Percentiles rank a stretch among this genome's conserved stretches.
Evolutionary conservation across 2,113 vertebrate species (phyloP).

Genomic region (Dermatemys mawii): DNA sequence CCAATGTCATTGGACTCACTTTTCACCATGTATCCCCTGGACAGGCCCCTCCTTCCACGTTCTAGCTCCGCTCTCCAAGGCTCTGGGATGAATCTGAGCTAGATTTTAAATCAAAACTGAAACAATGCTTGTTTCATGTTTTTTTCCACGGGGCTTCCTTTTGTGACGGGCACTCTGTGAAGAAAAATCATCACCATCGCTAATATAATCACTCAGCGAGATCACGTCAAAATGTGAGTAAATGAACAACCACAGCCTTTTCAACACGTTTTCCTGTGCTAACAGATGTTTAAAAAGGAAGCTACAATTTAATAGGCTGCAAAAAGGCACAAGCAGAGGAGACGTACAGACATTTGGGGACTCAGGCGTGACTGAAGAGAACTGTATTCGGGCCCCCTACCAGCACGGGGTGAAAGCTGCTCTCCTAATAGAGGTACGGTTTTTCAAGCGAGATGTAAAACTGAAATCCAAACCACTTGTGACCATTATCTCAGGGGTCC

Average conservation of each 20-base stretch:
- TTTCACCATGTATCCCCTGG: not conserved
- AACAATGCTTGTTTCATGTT: constrained; percentile 52
- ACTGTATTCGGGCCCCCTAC: not conserved
- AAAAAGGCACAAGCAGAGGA: not conserved
- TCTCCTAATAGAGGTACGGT: not conserved
- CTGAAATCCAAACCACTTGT: not conserved
- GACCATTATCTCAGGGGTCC: not conserved
- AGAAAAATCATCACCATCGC: constrained; percentile 62
- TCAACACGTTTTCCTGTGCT: constrained; percentile 61
- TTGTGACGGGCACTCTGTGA: not conserved
- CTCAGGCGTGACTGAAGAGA: not conserved
- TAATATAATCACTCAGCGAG: constrained; percentile 68
- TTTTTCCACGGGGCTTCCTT: constrained; percentile 62
- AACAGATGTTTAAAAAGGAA: constrained; percentile 71
- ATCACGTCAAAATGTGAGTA: constrained; percentile 67
- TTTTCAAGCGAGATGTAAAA: not conserved
- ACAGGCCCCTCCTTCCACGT: not conserved
- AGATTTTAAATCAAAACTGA: constrained; percentile 52
- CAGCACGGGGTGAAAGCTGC: not conserved
- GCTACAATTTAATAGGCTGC: constrained; percentile 9
- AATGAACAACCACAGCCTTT: constrained; percentile 68
- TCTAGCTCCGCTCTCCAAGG: not conserved
- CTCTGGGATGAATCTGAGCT: not conserved
- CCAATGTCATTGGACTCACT: not conserved
- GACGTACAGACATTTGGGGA: not conserved